Evolutionary conservation across 2,113 vertebrate species (phyloP), one percentile per base, ranked within the genome.

Genomic region (Nettapus auritus): DNA sequence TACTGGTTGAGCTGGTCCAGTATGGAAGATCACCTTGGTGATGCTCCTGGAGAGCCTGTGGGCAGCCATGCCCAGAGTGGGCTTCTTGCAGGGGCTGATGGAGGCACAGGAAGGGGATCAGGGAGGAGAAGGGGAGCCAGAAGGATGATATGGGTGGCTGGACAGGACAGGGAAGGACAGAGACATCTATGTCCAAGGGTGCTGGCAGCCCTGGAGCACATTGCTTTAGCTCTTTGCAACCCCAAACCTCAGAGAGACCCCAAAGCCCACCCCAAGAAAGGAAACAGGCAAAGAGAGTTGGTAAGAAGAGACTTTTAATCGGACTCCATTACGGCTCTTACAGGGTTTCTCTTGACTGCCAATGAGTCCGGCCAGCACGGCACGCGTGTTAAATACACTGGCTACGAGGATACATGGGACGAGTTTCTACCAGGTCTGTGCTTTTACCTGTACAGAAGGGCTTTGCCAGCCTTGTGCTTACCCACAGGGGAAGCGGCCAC

Each of bases 221-320:
- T 18, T 3, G 6, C 67, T 82, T 69, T 8, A 3, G 5, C 12
- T 23, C 29, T 16, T 38, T 42, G 44, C 50, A n/a, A 6, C 38
- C 78, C 81, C 11, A 40, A 56, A 62, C 18, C 80, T 18, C 55
- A 13, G 83, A 9, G 14, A 70, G 2, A 53, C 48, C 31, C 78
- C 52, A 33, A 5, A 5, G 8, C 40, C 84, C 60, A 7, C 9
- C 56, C 57, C 62, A 34, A 23, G 48, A 53, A 94, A 97, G 48
- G 68, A 89, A 96, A 75, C 19, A 11, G 60, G 44, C 93, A 86
- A 86, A 62, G 29, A 67, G 55, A 5, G 75, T 46, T 38, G 70
- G 91, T 98, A 98, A 98, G 98, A 98, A 98, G 96, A 97, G 94
- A 97, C 86, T 95, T 97, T 98, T 98, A 98, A 97, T 98, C 77